Evolutionary conservation across 2,888 invertebrate genomes (phyloP).

Genomic region (Drosophila prostipennis): DNA sequence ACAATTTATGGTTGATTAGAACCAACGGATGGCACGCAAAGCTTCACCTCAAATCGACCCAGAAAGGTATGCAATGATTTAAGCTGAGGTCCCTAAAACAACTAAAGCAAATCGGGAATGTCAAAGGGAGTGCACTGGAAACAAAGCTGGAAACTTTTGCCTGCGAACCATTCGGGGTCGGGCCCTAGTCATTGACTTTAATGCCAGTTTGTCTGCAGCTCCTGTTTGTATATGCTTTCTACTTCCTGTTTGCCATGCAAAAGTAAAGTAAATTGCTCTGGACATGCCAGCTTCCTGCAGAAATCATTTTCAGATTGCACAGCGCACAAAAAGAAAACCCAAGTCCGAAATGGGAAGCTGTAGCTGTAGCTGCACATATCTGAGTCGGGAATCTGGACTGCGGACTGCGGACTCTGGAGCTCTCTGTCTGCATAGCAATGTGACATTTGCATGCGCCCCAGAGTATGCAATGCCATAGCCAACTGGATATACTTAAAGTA

Average conservation of each 20-base stretch:
- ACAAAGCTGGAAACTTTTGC: slow-evolving; percentile 45
- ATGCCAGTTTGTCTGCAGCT: slow-evolving; percentile 39
- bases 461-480: slow-evolving; percentile 64
- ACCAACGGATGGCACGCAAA: slow-evolving; percentile 68
- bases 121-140: slow-evolving; percentile 15
- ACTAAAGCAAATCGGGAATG: slow-evolving; percentile 50
- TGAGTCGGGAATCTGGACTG: slow-evolving; percentile 23
- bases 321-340: slow-evolving; percentile 49
- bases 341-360: slow-evolving; percentile 28
- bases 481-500: slow-evolving; percentile 41
- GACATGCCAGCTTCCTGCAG: slow-evolving; percentile 74
- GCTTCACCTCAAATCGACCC: slow-evolving; percentile 42
- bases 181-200: slow-evolving; percentile 54
- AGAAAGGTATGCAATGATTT: slow-evolving; percentile 49
- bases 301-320: slow-evolving; percentile 76
- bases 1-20: slow-evolving; percentile 73
- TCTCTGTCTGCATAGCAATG: slow-evolving; percentile 55
- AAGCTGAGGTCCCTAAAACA: slow-evolving; percentile 36
- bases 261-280: slow-evolving; percentile 72
- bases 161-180: slow-evolving; percentile 59
- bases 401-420: background rate
- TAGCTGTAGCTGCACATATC: slow-evolving; percentile 22
- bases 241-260: slow-evolving; percentile 65
- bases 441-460: slow-evolving; percentile 76
- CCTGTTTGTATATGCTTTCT: slow-evolving; percentile 47